A percentile compares a stretch with the other conserved stretches of the same genome.
Conservation (phyloP, 64 coral and sea anemone species). For the Cladopsammia gracilis region DNA sequence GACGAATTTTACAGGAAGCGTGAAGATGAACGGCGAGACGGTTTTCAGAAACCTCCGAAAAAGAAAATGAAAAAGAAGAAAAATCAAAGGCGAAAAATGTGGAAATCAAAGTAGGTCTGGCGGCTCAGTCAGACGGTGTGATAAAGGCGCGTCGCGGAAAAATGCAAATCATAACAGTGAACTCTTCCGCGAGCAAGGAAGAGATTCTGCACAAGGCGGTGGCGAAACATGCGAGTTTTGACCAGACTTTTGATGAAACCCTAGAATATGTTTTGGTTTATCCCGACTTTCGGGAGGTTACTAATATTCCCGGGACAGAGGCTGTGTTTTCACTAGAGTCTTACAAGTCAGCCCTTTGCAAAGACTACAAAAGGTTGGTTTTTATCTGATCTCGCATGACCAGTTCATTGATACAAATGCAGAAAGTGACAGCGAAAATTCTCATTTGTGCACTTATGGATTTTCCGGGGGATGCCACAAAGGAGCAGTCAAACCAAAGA, state of each 20-base stretch:
- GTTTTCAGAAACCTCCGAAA: not conserved
- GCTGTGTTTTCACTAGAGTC: conserved; percentile 27
- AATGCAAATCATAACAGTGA: conserved; percentile 58
- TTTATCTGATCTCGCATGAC: conserved; percentile 42
- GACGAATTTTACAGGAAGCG: conserved; percentile 48
- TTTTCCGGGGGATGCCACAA: not conserved
- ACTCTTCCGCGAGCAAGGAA: conserved; percentile 31
- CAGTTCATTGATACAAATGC: not conserved
- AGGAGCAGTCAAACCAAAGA: too few species aligned
- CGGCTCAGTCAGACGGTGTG: conserved; percentile 50
- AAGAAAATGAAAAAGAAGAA: conserved; percentile 30
- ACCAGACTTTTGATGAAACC: conserved; percentile 62
- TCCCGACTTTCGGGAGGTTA: conserved; percentile 63
- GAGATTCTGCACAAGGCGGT: conserved; percentile 48
- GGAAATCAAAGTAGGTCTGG: conserved; percentile 70
- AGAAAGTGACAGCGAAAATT: conserved; percentile 8
- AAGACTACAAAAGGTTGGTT: conserved; percentile 62
- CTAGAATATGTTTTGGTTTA: conserved; percentile 59
- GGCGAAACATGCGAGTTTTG: conserved; percentile 59
- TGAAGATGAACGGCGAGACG: conserved; percentile 36
- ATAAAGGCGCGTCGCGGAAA: conserved; percentile 59
- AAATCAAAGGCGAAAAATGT: conserved; percentile 50
- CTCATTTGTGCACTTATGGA: not conserved
- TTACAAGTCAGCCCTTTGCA: conserved; percentile 44
- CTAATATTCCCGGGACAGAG: conserved; percentile 41